Evolutionary conservation across 2,113 vertebrate species (phyloP), one percentile per base, ranked within the genome.

Genomic region (Cyprinodon tularosa): DNA sequence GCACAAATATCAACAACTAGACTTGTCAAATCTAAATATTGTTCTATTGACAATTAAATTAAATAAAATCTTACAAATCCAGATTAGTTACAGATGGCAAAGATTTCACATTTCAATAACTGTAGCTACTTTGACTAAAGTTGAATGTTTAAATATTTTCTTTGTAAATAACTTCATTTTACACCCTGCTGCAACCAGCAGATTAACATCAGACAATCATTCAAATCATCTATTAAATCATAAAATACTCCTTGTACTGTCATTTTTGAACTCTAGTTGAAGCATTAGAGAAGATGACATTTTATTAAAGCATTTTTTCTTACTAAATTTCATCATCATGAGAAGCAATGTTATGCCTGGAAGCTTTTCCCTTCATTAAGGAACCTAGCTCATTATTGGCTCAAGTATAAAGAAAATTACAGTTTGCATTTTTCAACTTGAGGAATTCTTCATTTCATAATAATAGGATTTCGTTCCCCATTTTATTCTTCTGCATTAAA

Each of bases 401-500:
- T 65, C 17, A 78, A 84, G 59, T 77, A 85, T 80, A 81, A 88
- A 61, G 67, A 86, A 85, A 72, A 62, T 68, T 82, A 81, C 74
- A 83, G 89, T 50, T 83, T 75, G 87, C 89, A 87, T 86, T 84
- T 76, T 77, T 86, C 83, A 88, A 86, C 68, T 77, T 10, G 48
- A 83, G 87, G 71, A 85, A 57, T 57, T 57, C 17, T 20, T 57
- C 80, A 83, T 91, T 85, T 90, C 82, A 82, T 87, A 87, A 87
- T 91, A 89, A 90, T 86, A 66, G 86, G 69, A 66, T 88, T 86
- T 86, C 87, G 88, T 91, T 84, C 60, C 71, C 74, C 68, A 80
- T 89, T 86, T 83, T 83, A 86, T 86, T 80, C 71, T 69, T 74
- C 65, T 72, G 74, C 78, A 86, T 89, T 91, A 88, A 90, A 92